Evolutionary conservation across 2,888 invertebrate genomes (phyloP), one percentile per base, ranked within the genome.

Genomic region (Spodoptera exigua): DNA sequence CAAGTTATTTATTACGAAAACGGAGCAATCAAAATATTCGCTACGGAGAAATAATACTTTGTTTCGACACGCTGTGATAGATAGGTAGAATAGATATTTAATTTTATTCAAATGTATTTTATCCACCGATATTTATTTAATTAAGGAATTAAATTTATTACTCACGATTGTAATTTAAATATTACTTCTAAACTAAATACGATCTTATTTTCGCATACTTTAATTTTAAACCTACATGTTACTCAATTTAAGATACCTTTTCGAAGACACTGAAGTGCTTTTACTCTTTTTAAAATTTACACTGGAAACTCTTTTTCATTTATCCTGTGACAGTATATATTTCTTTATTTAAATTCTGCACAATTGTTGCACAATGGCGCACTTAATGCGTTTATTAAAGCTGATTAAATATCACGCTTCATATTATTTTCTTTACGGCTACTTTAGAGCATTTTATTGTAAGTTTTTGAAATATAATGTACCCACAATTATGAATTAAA

Each of bases 401-500:
- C 58, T 49, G 56, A 49, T 40, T 57, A 43, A 21, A 35, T 53
- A 32, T 36, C 16, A 43, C 45, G 13, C 27, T 3, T n/a, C n/a
- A 5, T 3, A 14, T 14, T 37, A 14, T 7, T 37, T 37, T 5
- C 4, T 37, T 37, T 3, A 54, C 43, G 46, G 46, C 43, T 47
- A 43, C 14, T 34, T 12, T 14, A 41, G 32, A 44, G 17, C 12
- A 18, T 45, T 54, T 57, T 45, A 47, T 43, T 55, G 14, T 55
- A 40, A 14, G 13, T 39, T 35, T 46, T 40, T 34, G 53, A 46
- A 67, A 71, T 47, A 58, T 51, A 46, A 71, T 56, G n/a, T 56
- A 39, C 45, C 44, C 27, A 61, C 44, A 68, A 64, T 64, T 45
- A 52, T 11, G 17, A 71, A 62, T 60, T 49, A 71, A 58, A 71